Base-by-base conservation (phyloP, 1,140 invertebrate genomes). In the Lordiphosa collinella region DNA sequence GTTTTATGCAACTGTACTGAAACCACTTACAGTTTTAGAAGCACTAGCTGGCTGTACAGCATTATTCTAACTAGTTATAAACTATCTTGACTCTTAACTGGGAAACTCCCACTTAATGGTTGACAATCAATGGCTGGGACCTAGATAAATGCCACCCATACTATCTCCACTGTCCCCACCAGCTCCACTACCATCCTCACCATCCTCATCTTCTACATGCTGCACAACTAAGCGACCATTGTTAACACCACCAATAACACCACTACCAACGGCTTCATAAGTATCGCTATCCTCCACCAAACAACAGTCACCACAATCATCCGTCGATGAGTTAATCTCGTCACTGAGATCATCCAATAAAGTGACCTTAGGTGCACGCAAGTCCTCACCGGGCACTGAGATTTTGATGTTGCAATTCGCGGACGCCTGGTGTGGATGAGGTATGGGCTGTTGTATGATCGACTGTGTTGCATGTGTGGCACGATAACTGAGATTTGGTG, bases 281-380 rank as follows among this genome's bases (percentile, higher is more conserved):
- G 80, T 80, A 59, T 86, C 85, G 35, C 72, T 85, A 34, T 80
- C 75, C 5, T 85, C 79, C 34, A 85, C 80, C 41, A 85, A 41
- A n/a, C 74, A 85, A 40, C 79, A 86, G 10, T 86, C 79, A 5
- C 74, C 75, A 10, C 78, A 84, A 13, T 84, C 78, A 35, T 84
- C 78, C 9, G 69, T 85, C 8, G 79, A 84, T 4, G 79, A 85
- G 14, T 76, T 84, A 2, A 78, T 36, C 40, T 86, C 74, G 18
- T 86, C 82, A 35, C 86, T 74, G 32, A 76, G 62, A 67, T 88
- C 86, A 44, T 88, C 66, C 2, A 86, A 59, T 29, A 88, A 40
- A 12, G 86, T 88, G 9, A 88, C 86, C 47, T 88, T 88, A 1
- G 86, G 86, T 0, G 74, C 63, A 34, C 59, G 65, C 12, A 72